Conservation (phyloP, 2,797 vertebrate species). For the Atherinosoma microstoma region DNA sequence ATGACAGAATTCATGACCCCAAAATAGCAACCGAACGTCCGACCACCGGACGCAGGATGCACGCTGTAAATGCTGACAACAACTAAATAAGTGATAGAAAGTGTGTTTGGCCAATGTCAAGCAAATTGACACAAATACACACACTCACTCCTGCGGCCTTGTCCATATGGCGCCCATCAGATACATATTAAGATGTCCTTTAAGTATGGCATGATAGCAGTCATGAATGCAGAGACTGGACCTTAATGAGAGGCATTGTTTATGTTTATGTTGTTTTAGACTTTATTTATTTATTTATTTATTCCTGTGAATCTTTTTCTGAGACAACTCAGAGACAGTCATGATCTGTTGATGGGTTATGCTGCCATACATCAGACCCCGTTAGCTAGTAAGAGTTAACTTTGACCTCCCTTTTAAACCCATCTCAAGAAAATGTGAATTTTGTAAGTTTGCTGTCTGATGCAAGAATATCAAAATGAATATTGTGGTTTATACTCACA, state of each 20-base stretch:
- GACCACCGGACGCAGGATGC: constrained; percentile 41
- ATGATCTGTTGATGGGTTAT: neutral
- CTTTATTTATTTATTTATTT: neutral
- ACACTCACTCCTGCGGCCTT: constrained; percentile 57
- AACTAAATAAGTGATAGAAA: constrained; percentile 67
- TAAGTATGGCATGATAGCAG: constrained; percentile 14
- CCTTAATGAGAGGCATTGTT: constrained; percentile 8
- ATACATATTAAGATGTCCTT: constrained; percentile 46
- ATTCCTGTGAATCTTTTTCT: neutral
- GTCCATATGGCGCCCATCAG: constrained; percentile 72
- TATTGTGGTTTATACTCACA: constrained; percentile 87
- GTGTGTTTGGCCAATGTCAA: constrained; percentile 74
- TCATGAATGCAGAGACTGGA: constrained; percentile 17
- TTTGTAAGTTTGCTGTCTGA: neutral
- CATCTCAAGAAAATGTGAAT: neutral
- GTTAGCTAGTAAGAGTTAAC: neutral
- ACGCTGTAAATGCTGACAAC: constrained; percentile 74
- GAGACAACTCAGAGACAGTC: neutral
- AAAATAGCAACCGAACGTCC: constrained; percentile 70
- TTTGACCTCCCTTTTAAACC: neutral
- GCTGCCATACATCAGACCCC: neutral
- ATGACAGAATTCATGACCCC: constrained; percentile 74
- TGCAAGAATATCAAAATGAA: neutral
- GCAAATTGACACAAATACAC: constrained; percentile 60
- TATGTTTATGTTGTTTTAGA: neutral